These are phyloP conservation scores for Helicoverpa armigera DNA, from an alignment of 1,140 invertebrate species.

Conservation along the genomic window DNA sequence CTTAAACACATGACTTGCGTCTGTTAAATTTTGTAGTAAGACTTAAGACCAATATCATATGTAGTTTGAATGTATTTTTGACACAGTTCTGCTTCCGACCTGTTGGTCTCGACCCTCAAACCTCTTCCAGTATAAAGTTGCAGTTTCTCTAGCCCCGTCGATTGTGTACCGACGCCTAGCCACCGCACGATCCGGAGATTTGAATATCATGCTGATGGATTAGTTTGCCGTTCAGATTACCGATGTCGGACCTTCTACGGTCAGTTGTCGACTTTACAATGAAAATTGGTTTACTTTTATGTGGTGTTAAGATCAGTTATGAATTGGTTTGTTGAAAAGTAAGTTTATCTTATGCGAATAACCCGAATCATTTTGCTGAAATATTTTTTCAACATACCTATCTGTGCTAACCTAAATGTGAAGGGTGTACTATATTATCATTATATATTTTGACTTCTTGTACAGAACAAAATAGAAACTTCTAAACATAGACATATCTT, in stretches of 20 bases:
- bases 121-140: background rate
- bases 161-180: slow-evolving; percentile 11
- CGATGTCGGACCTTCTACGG: slow-evolving; percentile 7
- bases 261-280: background rate
- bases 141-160: background rate
- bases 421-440: too few species aligned
- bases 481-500: too few species aligned
- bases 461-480: too few species aligned
- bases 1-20: too few species aligned
- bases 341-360: too few species aligned
- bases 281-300: slow-evolving; percentile 23
- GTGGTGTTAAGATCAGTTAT: background rate
- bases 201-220: slow-evolving; percentile 40
- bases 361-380: too few species aligned
- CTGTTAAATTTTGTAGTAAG: too few species aligned
- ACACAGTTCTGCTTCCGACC: background rate
- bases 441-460: too few species aligned
- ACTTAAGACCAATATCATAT: too few species aligned
- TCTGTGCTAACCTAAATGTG: too few species aligned
- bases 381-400: too few species aligned
- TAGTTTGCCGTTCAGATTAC: slow-evolving; percentile 36
- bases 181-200: slow-evolving; percentile 3
- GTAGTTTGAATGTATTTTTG: background rate
- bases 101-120: background rate
- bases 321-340: background rate